Percentiles rank a stretch among this genome's conserved stretches.
Evolutionary conservation across 2,888 invertebrate species (phyloP).

Genomic region (Nycteola revayana): DNA sequence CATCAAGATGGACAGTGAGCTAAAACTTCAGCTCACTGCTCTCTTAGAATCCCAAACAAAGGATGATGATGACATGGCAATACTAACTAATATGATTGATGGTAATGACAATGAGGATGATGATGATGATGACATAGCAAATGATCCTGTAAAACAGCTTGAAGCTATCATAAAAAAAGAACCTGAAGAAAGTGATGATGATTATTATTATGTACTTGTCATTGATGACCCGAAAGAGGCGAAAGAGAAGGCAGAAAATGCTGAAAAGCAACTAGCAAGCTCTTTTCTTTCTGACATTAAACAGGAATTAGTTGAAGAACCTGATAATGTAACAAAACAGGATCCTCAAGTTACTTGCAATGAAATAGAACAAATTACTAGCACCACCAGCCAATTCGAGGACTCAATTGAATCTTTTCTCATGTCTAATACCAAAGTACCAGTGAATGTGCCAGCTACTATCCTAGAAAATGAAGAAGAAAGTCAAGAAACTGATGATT

Average conservation of each 20-base stretch:
- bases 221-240: conserved; percentile 61
- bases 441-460: conserved; percentile 68
- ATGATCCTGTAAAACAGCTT: conserved; percentile 64
- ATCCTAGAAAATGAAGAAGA: conserved; percentile 73
- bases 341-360: background rate
- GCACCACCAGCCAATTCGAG: conserved; percentile 45
- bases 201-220: conserved; percentile 73
- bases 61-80: conserved; percentile 4
- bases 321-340: conserved; percentile 15
- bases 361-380: conserved; percentile 13
- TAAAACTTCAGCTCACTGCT: conserved; percentile 57
- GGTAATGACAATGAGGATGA: conserved; percentile 18
- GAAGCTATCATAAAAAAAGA: conserved; percentile 67
- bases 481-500: conserved; percentile 48
- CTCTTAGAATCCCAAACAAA: conserved; percentile 39
- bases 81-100: too few relatives aligned
- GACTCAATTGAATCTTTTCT: conserved; percentile 62
- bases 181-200: conserved; percentile 71
- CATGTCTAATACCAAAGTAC: conserved; percentile 57
- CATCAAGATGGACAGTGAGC: conserved; percentile 68
- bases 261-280: background rate
- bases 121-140: conserved; percentile 48
- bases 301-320: conserved; percentile 22
- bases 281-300: conserved; percentile 19
- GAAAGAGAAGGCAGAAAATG: conserved; percentile 11